Evolutionary conservation across 2,888 invertebrate genomes (phyloP), one percentile per base, ranked within the genome.

Genomic region (Andrena haemorrhoa): DNA sequence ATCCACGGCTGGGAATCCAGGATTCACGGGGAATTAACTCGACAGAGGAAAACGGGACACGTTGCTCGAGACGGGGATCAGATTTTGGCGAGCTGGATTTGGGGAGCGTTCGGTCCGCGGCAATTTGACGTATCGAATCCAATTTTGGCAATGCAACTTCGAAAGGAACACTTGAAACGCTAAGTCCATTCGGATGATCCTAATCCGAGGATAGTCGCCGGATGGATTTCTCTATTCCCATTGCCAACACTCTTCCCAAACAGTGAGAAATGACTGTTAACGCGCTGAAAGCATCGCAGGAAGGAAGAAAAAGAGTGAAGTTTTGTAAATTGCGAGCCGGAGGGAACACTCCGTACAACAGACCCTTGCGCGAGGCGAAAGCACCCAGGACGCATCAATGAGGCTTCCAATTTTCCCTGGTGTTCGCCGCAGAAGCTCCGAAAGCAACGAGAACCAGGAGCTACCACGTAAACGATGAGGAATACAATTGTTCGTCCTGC

Each of bases 1-100:
- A 68, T 56, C 56, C 61, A 51, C 41, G 47, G 5, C 31, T 64
- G 76, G 26, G 56, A 56, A 23, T 65, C 4, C 76, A 1, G 31
- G 60, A 63, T 69, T 76, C 58, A 47, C 41, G 7, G 16, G 68
- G 41, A 72, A 70, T 83, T 77, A 77, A 53, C 66, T 70, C 41
- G 49, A 53, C 12, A 10, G 53, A 26, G 49, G 8, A 29, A n/a
- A 2, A 5, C 2, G 33, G 35, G 26, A 33, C 49, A 33, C 2
- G 31, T 10, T 26, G 26, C 23, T 12, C n/a, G 49, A 47, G 63
- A 49, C 5, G 10, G 5, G 16, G 23, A 2, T 2, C 16, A 5
- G 47, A 23, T 58, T 73, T 64, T 5, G 20, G n/a, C 41, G 41
- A 26, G 41, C 20, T 63, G 12, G 35, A 35, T 23, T 63, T 41